Conservation (phyloP, 2,797 vertebrate species). For the Austrolebias charrua region DNA sequence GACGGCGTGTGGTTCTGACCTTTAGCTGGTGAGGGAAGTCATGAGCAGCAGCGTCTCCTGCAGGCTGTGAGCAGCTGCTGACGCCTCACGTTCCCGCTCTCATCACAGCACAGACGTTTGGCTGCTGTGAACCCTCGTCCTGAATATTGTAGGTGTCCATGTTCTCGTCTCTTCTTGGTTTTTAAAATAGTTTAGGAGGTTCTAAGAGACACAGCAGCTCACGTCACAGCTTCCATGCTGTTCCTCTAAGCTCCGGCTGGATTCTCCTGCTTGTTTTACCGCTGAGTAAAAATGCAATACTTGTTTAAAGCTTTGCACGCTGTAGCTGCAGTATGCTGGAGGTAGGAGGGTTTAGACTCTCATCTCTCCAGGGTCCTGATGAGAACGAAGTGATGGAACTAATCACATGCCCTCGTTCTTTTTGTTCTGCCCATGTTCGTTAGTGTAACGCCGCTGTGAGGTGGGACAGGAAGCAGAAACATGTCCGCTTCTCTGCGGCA, state of each 20-base stretch:
- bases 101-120: slow-evolving; percentile 12
- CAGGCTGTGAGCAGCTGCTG: slow-evolving; percentile 48
- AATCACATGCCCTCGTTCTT: too few species aligned
- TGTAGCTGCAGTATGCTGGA: too few species aligned
- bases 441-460: not conserved
- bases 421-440: too few species aligned
- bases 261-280: not conserved
- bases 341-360: not conserved
- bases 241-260: slow-evolving; percentile 3
- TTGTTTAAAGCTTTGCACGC: too few species aligned
- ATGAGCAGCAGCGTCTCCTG: slow-evolving; percentile 33
- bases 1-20: slow-evolving; percentile 44
- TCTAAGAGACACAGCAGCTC: not conserved
- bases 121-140: slow-evolving; percentile 11
- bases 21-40: slow-evolving; percentile 42
- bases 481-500: too few species aligned
- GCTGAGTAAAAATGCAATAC: not conserved
- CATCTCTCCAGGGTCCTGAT: not conserved
- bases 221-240: slow-evolving; percentile 16
- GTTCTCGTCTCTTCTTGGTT: too few species aligned
- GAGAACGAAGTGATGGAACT: too few species aligned
- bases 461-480: slow-evolving; percentile 8
- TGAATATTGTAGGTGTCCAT: slow-evolving; percentile 27
- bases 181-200: too few species aligned
- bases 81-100: slow-evolving; percentile 23